These are phyloP conservation scores for Zosterops pallidus DNA, from an alignment of 2,113 vertebrate genomes.

Conservation along the genomic window DNA sequence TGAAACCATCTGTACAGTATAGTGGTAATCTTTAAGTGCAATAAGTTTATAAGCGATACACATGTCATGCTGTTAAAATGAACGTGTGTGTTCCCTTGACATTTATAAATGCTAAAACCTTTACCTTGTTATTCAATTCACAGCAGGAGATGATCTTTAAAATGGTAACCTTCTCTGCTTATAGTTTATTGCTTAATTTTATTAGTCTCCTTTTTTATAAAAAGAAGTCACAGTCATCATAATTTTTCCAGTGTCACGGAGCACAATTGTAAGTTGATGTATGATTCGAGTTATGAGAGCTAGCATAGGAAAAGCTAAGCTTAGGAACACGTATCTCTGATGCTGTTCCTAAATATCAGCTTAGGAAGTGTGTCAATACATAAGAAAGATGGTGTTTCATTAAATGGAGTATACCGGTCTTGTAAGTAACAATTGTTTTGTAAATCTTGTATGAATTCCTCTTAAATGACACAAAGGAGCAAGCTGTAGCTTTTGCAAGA, in stretches of 20 bases:
- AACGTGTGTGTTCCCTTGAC: conserved; percentile 1
- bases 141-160: conserved; percentile 23
- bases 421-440: neutral
- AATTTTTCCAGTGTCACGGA: neutral
- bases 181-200: conserved; percentile 30
- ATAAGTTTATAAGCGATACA: neutral
- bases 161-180: conserved; percentile 1
- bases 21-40: neutral
- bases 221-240: neutral
- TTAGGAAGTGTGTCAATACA: neutral
- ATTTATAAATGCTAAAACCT: conserved; percentile 50
- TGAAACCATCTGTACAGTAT: neutral
- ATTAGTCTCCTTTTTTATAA: conserved; percentile 29
- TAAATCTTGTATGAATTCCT: neutral
- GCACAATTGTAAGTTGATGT: neutral
- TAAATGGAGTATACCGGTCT: neutral
- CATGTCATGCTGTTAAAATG: conserved; percentile 14
- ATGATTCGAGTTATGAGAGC: neutral
- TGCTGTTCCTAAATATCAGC: neutral
- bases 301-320: neutral
- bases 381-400: neutral
- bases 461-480: neutral
- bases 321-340: neutral
- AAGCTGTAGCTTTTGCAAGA: neutral
- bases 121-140: conserved; percentile 30